phyloP scores from a whole-genome alignment of 2,888 invertebrate genomes.

The Drosophila merina region DNA sequence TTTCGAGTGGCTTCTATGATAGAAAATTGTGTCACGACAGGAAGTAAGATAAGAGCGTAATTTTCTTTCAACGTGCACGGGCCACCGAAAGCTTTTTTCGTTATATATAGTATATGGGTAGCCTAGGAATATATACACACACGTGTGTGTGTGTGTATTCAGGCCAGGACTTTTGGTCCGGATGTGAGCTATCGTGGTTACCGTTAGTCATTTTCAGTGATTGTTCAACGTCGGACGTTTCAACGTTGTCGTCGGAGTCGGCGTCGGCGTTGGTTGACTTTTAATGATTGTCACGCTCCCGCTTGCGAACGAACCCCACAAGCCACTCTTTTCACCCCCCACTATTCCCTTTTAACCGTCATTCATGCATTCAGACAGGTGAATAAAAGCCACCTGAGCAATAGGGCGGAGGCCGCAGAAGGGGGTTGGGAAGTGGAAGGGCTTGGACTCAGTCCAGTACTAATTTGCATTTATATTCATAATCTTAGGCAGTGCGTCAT shows the following conservation, averaged over 20 bases:
- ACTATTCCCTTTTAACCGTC: conserved; percentile 3
- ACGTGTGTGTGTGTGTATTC: conserved; percentile 18
- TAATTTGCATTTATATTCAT: conserved; percentile 81
- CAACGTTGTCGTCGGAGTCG: conserved; percentile 40
- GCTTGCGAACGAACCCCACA: conserved; percentile 10
- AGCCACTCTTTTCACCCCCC: background rate
- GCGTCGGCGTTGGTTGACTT: conserved; percentile 64
- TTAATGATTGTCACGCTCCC: conserved; percentile 79
- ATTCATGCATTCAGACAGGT: conserved; percentile 64
- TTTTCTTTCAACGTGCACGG: conserved; percentile 77
- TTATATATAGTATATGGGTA: conserved; percentile 1
- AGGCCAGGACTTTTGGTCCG: conserved; percentile 57
- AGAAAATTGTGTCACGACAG: conserved; percentile 84
- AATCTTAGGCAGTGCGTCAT: conserved; percentile 77
- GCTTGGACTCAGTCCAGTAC: conserved; percentile 16
- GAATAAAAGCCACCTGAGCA: conserved; percentile 15
- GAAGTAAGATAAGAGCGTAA: conserved; percentile 84
- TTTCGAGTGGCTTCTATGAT: conserved; percentile 73
- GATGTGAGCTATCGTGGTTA: conserved; percentile 80
- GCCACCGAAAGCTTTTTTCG: conserved; percentile 56
- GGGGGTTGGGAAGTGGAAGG: conserved; percentile 20
- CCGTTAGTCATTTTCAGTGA: conserved; percentile 81
- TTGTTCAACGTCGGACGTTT: conserved; percentile 62
- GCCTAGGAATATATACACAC: background rate
- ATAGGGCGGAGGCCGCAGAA: background rate